phyloP scores from a whole-genome alignment of 1,140 invertebrate species.

The Tetragnatha versicolor region DNA sequence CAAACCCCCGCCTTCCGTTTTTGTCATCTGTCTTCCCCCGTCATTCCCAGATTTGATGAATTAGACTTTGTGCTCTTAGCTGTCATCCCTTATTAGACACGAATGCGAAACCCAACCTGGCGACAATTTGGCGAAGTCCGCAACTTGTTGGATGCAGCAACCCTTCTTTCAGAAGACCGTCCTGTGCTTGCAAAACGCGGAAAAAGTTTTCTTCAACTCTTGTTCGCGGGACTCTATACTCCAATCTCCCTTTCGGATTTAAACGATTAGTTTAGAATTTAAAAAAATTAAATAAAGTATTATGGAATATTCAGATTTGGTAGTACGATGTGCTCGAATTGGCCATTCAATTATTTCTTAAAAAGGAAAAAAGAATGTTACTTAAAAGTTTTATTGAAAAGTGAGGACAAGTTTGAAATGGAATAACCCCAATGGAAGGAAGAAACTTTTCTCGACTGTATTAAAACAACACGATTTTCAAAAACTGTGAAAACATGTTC shows the following conservation, averaged over 20 bases:
- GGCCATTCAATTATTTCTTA: not conserved
- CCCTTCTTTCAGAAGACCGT: conserved; percentile 24
- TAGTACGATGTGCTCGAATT: not conserved
- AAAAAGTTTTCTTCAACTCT: conserved; percentile 21
- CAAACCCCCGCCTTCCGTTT: not conserved
- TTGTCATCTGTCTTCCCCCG: not conserved
- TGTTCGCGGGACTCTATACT: not conserved
- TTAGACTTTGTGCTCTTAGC: not conserved
- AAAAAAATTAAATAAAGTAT: not conserved
- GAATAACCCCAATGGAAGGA: too few species aligned
- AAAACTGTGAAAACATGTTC: too few species aligned
- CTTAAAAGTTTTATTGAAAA: too few species aligned
- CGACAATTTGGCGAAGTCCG: conserved; percentile 18
- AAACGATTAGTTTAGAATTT: not conserved
- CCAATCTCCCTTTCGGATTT: not conserved
- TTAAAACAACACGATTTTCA: too few species aligned
- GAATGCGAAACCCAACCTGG: not conserved
- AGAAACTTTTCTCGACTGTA: too few species aligned
- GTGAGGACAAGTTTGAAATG: too few species aligned
- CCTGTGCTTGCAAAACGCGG: not conserved
- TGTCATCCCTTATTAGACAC: conserved; percentile 11
- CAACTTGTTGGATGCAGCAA: conserved; percentile 44
- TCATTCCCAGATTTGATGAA: not conserved
- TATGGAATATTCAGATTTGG: not conserved
- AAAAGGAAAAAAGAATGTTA: too few species aligned